These are phyloP conservation scores for Xenotilapia caudafasciata DNA, from an alignment of 2,113 vertebrate genomes.

Conservation along the genomic window DNA sequence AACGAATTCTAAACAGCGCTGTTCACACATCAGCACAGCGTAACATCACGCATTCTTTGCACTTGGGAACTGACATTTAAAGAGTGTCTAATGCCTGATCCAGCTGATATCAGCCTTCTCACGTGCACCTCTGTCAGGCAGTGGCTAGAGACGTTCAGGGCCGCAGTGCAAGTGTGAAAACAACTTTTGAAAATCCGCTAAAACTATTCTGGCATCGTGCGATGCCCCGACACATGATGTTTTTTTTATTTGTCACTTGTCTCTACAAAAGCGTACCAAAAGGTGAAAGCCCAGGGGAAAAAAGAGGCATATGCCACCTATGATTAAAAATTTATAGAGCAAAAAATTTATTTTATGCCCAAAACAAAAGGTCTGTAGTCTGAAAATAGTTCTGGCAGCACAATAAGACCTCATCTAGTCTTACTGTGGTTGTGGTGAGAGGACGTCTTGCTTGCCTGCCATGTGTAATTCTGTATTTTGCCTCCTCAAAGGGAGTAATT, in stretches of 20 bases:
- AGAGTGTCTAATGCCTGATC: background rate
- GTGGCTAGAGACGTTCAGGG: background rate
- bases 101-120: background rate
- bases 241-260: background rate
- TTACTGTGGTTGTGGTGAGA: background rate
- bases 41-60: background rate
- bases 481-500: slow-evolving; percentile 30
- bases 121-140: background rate
- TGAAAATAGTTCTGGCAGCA: background rate
- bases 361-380: background rate
- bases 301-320: background rate
- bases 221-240: background rate
- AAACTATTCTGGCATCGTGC: background rate
- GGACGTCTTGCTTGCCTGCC: background rate
- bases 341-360: background rate
- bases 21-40: background rate
- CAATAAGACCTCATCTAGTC: background rate
- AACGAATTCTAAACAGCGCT: background rate
- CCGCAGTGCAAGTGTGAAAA: background rate
- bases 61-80: background rate
- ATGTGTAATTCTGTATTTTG: background rate
- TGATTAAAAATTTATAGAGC: background rate
- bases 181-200: background rate
- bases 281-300: background rate
- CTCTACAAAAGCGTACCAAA: background rate